Percentiles rank a stretch among this genome's conserved stretches.
Conservation (phyloP, 2,797 vertebrate genomes). For the Sebastes taczanowskii region DNA sequence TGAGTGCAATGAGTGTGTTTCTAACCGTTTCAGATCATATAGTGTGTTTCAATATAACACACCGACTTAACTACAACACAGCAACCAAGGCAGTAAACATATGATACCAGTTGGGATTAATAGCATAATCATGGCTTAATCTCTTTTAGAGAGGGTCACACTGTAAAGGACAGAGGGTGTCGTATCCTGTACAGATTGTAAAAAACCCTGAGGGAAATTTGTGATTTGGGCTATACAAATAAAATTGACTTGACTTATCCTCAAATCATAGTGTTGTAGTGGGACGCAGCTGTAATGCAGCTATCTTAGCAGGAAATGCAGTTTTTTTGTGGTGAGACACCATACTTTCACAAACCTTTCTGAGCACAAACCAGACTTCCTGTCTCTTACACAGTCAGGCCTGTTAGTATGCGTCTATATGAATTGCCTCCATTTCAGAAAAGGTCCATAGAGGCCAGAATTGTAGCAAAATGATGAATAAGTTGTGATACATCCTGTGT, state of each 20-base stretch:
- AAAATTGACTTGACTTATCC: neutral
- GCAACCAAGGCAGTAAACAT: neutral
- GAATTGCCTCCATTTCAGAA: slow-evolving; percentile 29
- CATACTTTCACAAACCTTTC: slow-evolving; percentile 32
- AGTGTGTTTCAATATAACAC: neutral
- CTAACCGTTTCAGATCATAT: neutral
- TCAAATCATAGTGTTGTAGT: neutral
- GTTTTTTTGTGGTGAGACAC: slow-evolving; percentile 54
- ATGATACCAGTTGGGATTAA: slow-evolving; percentile 1
- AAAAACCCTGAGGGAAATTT: too few species aligned
- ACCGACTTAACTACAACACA: neutral
- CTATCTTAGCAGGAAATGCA: slow-evolving; percentile 29
- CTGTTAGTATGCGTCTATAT: slow-evolving; percentile 4
- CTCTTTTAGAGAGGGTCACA: neutral
- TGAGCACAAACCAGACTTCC: slow-evolving; percentile 71
- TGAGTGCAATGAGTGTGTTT: slow-evolving; percentile 16
- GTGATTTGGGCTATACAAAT: too few species aligned
- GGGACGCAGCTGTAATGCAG: slow-evolving; percentile 18
- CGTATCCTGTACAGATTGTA: too few species aligned
- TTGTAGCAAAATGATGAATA: neutral
- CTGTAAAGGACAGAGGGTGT: too few species aligned
- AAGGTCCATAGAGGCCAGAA: neutral
- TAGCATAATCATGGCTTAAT: neutral
- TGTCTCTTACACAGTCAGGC: slow-evolving; percentile 60
- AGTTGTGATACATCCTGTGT: neutral